Evolutionary conservation across 2,797 vertebrate species (phyloP), one percentile per base, ranked within the genome.

Genomic region (Chrosomus eos): DNA sequence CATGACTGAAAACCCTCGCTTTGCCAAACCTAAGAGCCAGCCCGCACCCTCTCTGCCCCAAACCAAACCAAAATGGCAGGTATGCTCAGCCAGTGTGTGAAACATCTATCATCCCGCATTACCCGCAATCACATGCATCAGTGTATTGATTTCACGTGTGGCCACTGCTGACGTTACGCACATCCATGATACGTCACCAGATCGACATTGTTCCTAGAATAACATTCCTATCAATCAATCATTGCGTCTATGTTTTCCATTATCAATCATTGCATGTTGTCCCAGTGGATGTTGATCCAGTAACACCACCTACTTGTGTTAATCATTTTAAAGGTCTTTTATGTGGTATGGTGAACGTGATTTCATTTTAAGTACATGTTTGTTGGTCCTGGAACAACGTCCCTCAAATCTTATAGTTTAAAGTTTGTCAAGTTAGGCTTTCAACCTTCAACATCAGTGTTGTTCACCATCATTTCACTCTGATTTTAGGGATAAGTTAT

Each of bases 21-120:
- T 97, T 94, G 95, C 95, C 90, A 96, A 96, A 88, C 95, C 94
- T 48, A 92, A 94, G 91, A 92, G 94, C 68, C 87, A 75, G 85
- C 87, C 83, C 82, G 89, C 89, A 80, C 90, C 90, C 1, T 90
- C 94, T 89, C 90, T 94, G 92, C 89, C 94, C 80, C 91, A 55
- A 72, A 36, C 88, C n/a, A 91, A 84, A 64, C 93, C 95, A 40
- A 97, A 95, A 93, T 97, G 96, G 96, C 97, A 99, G 98, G 98
- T 99, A 98, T 91, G 95, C 89, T 85, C 36, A 72, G 18, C 13
- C 33, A 48, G 26, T 11, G 18, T n/a, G 55, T 19, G 13, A 10
- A 72, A 45, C 9, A 40, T 26, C 36, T n/a, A n/a, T 23, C 3
- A 28, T 64, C 36, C 38, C 14, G 2, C 8, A 55, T 40, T 21